Conservation (phyloP, 2,888 invertebrate genomes). For the Drosophila trichaetosa region DNA sequence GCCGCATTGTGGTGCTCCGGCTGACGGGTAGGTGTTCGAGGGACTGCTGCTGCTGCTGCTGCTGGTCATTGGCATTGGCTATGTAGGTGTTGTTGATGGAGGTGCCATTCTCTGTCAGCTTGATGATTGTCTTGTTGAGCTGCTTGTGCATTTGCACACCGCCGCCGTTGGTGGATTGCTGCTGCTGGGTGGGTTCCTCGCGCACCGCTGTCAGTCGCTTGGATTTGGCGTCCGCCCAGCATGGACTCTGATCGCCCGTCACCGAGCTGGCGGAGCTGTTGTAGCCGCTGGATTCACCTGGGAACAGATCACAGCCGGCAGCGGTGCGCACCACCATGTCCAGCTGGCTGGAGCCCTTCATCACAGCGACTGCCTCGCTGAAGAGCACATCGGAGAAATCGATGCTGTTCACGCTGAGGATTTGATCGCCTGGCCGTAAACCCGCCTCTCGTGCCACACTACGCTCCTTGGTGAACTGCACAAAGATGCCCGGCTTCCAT, state of each 20-base stretch:
- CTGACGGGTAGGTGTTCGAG: slow-evolving; percentile 33
- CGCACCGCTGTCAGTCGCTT: slow-evolving; percentile 90
- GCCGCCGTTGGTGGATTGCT: neutral
- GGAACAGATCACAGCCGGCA: slow-evolving; percentile 91
- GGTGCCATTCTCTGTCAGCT: slow-evolving; percentile 90
- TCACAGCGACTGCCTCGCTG: slow-evolving; percentile 92
- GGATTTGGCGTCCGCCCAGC: slow-evolving; percentile 87
- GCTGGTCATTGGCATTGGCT: slow-evolving; percentile 54
- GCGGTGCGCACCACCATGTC: slow-evolving; percentile 91
- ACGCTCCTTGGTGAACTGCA: slow-evolving; percentile 95
- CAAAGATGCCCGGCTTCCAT: slow-evolving; percentile 94
- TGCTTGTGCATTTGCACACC: slow-evolving; percentile 59
- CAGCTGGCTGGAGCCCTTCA: slow-evolving; percentile 91
- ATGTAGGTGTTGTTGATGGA: slow-evolving; percentile 88
- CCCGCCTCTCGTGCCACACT: slow-evolving; percentile 95
- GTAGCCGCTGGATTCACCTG: slow-evolving; percentile 93
- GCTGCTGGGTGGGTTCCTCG: slow-evolving; percentile 86
- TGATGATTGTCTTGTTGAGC: slow-evolving; percentile 90
- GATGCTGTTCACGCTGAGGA: slow-evolving; percentile 94
- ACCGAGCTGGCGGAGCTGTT: slow-evolving; percentile 94
- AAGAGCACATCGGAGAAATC: slow-evolving; percentile 92
- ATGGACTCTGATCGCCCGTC: slow-evolving; percentile 90
- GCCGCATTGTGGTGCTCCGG: slow-evolving; percentile 61
- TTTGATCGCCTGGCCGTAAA: slow-evolving; percentile 95
- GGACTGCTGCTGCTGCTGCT: slow-evolving; percentile 40